Conservation (phyloP, 2,888 invertebrate species). For the Ichneumoninae sp. region DNA sequence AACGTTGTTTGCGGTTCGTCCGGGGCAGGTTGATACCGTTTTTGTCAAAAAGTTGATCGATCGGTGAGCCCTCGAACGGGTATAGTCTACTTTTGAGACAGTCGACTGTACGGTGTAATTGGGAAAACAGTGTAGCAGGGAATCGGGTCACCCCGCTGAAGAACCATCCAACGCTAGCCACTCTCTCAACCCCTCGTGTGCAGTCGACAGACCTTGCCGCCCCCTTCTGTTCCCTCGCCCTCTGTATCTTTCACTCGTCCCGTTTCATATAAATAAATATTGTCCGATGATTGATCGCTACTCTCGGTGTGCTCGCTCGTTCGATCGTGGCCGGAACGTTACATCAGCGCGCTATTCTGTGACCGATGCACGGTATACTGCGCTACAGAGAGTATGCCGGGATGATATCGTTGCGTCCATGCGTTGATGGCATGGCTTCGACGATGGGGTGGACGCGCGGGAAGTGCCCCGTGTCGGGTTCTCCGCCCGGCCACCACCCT, state of each 20-base stretch:
- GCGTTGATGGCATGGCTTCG: constrained; percentile 53
- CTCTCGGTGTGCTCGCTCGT: constrained; percentile 62
- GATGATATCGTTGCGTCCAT: constrained; percentile 17
- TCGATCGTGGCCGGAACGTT: constrained; percentile 72
- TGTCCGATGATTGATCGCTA: constrained; percentile 79
- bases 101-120: constrained; percentile 13
- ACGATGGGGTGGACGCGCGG: constrained; percentile 45
- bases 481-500: constrained; percentile 22
- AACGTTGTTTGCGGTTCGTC: background rate
- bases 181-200: constrained; percentile 44
- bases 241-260: constrained; percentile 65
- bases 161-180: constrained; percentile 11
- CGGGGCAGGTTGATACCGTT: background rate
- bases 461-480: constrained; percentile 56
- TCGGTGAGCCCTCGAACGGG: background rate
- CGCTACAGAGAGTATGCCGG: constrained; percentile 7
- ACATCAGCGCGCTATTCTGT: constrained; percentile 70
- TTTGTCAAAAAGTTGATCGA: background rate
- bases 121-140: constrained; percentile 30
- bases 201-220: constrained; percentile 10
- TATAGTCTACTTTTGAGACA: constrained; percentile 4
- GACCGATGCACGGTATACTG: constrained; percentile 27
- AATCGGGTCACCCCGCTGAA: constrained; percentile 49
- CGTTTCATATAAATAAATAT: constrained; percentile 81
- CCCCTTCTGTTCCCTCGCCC: constrained; percentile 50